Evolutionary conservation across 2,888 invertebrate genomes (phyloP), one percentile per base, ranked within the genome.

Genomic region (Lycophotia porphyrea): DNA sequence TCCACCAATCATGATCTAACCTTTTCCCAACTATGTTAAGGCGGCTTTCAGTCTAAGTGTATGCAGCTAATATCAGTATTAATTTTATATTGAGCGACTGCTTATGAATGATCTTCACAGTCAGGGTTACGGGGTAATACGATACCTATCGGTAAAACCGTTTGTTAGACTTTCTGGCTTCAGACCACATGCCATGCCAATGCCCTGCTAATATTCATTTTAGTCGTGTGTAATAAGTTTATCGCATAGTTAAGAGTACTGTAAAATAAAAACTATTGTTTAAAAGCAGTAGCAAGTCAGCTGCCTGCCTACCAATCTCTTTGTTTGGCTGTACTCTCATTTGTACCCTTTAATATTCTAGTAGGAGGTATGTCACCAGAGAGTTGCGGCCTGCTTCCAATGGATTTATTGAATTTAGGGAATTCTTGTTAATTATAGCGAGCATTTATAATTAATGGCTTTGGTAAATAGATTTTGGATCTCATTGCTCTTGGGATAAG

Each of bases 271-370:
- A 2, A 71, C 27, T 11, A n/a, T 15, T 36, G 21, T n/a, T 18
- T 71, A 31, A 44, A 44, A 49, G 15, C 18, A 24, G 5, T 71
- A 21, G 2, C 9, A 39, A 42, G 5, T 58, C 7, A 34, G 4
- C 2, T 21, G 27, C 34, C n/a, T 36, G 24, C 36, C 11, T 18
- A 31, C 7, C 8, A 13, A 61, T 36, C 21, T 13, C 0, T 49
- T 73, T 5, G 8, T 81, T 44, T 27, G 42, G 21, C 34, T 44
- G 81, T 89, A 78, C 75, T 76, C 83, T 85, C 80, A 89, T 87
- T 84, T 87, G 78, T 80, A 72, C 71, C 77, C 75, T 76, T 89
- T 79, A 86, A 88, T 89, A 88, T 81, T 87, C n/a, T 18, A 88
- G 74, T 68, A 88, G 82, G 79, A 24, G 83, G 83, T 18, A 31